A percentile compares a stretch with the other conserved stretches of the same genome.
Evolutionary conservation across 2,888 invertebrate species (phyloP).

Genomic region (Lasiommata megera): DNA sequence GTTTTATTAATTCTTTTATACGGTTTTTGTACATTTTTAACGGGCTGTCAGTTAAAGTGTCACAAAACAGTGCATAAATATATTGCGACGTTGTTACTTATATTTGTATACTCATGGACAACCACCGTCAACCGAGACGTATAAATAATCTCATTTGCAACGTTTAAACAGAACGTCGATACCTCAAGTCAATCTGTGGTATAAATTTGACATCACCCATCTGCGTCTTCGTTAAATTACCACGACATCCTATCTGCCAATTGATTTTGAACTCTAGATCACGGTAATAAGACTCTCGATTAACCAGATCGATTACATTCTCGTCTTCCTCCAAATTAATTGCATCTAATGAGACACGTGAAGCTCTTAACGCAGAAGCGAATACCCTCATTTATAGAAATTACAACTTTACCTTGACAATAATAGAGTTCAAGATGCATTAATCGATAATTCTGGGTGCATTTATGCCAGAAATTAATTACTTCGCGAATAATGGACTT

Average conservation of each 20-base stretch:
- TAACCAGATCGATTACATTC: slow-evolving; percentile 32
- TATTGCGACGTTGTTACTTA: no score
- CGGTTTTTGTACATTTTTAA: no score
- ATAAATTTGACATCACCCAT: slow-evolving; percentile 36
- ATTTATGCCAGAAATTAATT: neutral
- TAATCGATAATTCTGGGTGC: neutral
- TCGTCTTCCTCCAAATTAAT: slow-evolving; percentile 55
- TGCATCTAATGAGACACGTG: slow-evolving; percentile 61
- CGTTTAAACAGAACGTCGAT: slow-evolving; percentile 22
- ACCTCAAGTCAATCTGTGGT: slow-evolving; percentile 27
- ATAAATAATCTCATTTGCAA: slow-evolving; percentile 19
- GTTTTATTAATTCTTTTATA: no score
- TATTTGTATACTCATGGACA: neutral
- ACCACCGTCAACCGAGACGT: slow-evolving; percentile 11
- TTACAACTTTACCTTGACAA: neutral
- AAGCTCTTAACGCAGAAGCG: slow-evolving; percentile 33
- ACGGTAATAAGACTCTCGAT: slow-evolving; percentile 28
- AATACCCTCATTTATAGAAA: slow-evolving; percentile 4
- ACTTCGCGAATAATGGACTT: neutral
- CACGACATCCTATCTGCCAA: slow-evolving; percentile 7
- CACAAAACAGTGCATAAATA: no score
- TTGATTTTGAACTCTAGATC: slow-evolving; percentile 26
- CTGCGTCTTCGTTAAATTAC: slow-evolving; percentile 28
- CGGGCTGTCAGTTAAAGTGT: no score
- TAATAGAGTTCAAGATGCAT: slow-evolving; percentile 1